Evolutionary conservation across 2,113 vertebrate species (phyloP).

Genomic region (Gymnobelideus leadbeateri): DNA sequence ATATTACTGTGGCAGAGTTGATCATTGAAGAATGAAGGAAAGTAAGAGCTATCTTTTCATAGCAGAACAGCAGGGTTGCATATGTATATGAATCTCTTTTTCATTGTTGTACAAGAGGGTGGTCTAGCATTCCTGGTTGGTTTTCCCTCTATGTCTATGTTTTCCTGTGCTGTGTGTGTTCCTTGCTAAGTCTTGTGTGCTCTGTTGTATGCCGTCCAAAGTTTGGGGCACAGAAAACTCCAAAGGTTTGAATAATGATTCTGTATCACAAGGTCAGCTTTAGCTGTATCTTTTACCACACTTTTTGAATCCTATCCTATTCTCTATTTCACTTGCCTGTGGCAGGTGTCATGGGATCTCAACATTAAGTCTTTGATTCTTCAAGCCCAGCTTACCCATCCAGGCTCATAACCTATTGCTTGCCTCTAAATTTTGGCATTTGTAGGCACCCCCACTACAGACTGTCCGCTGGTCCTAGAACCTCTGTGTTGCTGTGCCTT

Average conservation of each 20-base stretch:
- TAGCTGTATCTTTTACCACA: not conserved
- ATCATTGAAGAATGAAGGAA: not conserved
- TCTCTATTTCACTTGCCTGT: not conserved
- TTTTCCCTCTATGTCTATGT: not conserved
- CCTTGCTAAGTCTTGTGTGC: not conserved
- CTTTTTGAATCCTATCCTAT: not conserved
- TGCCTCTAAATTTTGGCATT: not conserved
- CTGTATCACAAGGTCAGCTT: not conserved
- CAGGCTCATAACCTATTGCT: not conserved
- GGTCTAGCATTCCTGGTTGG: not conserved
- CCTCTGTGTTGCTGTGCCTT: not conserved
- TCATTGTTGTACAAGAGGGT: not conserved
- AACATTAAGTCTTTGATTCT: not conserved
- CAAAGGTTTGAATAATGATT: not conserved
- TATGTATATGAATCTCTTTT: not conserved
- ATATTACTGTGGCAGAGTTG: not conserved
- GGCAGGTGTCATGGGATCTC: not conserved
- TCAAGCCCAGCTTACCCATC: not conserved
- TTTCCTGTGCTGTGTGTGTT: not conserved
- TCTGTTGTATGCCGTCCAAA: not conserved
- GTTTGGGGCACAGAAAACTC: not conserved
- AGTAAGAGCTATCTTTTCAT: not conserved
- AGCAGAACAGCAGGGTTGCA: not conserved
- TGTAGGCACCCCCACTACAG: not conserved
- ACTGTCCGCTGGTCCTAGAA: not conserved